These are phyloP conservation scores for Macrochelys suwanniensis DNA, from an alignment of 2,797 vertebrate species.

Conservation along the genomic window DNA sequence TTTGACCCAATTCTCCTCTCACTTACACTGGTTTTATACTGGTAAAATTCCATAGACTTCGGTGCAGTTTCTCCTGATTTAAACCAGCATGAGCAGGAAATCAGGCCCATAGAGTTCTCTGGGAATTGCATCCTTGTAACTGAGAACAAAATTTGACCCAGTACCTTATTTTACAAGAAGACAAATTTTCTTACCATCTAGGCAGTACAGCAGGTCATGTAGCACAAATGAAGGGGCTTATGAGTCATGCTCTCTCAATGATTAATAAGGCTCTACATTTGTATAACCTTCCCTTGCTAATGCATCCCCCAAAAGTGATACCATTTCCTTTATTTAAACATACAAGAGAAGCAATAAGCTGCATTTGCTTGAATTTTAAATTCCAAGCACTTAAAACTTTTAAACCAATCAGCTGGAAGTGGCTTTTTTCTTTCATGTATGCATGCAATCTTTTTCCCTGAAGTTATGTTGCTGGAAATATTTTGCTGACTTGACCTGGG, in stretches of 20 bases:
- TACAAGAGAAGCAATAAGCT: slow-evolving; percentile 30
- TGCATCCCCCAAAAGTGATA: background rate
- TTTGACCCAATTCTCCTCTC: background rate
- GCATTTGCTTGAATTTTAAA: slow-evolving; percentile 51
- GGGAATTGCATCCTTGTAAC: background rate
- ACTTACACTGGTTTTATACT: background rate
- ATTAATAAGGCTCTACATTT: slow-evolving; percentile 4
- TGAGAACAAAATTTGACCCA: background rate
- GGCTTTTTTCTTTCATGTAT: background rate
- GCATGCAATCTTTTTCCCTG: background rate
- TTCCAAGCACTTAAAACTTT: slow-evolving; percentile 41
- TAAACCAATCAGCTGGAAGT: slow-evolving; percentile 46
- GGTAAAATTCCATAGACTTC: background rate
- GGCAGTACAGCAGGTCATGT: background rate
- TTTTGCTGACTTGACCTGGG: slow-evolving; percentile 34
- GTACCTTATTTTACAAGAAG: slow-evolving; percentile 11
- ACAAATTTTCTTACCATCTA: background rate
- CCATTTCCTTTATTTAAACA: slow-evolving; percentile 38
- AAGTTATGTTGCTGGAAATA: background rate
- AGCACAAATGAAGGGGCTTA: slow-evolving; percentile 11
- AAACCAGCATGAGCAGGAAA: background rate
- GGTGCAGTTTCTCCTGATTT: background rate
- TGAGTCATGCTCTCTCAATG: background rate
- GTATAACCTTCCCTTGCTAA: background rate
- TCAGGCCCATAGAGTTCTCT: background rate